Evolutionary conservation across 2,888 invertebrate species (phyloP).

Genomic region (Chymomyza amoena): DNA sequence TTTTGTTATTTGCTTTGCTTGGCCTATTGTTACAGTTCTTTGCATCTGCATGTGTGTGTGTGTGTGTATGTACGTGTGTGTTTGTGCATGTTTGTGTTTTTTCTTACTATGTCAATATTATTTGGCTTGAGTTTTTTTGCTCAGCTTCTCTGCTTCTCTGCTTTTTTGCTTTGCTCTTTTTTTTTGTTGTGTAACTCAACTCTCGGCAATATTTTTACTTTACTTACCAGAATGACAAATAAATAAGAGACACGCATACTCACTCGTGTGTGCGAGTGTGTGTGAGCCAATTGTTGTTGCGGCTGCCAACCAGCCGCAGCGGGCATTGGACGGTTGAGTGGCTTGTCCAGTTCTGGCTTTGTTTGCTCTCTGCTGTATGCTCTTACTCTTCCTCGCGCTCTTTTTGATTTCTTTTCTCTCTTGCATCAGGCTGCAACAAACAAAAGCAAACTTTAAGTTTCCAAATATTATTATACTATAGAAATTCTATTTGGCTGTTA

Average conservation of each 20-base stretch:
- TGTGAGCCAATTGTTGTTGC: constrained; percentile 2
- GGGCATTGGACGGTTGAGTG: neutral
- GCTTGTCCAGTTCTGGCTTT: neutral
- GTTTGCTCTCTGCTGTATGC: neutral
- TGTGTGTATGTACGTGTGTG: neutral
- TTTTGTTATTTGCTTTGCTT: constrained; percentile 42
- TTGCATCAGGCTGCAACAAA: neutral
- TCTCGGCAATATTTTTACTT: neutral
- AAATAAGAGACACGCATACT: constrained; percentile 52
- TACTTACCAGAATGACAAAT: constrained; percentile 54
- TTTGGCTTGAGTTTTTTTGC: constrained; percentile 69
- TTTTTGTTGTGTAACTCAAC: neutral
- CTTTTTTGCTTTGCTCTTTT: neutral
- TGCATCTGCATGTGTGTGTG: too few species aligned
- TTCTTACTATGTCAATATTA: constrained; percentile 58
- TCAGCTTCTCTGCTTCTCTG: neutral
- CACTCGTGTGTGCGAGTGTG: neutral
- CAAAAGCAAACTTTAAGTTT: neutral
- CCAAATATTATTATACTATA: neutral
- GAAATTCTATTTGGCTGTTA: constrained; percentile 16
- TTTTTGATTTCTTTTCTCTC: neutral
- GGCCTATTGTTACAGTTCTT: constrained; percentile 36
- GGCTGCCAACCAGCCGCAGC: too few species aligned
- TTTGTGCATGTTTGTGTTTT: constrained; percentile 19
- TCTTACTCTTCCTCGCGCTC: constrained; percentile 1